Conservation (phyloP, 2,113 vertebrate species). For the Amphilophus citrinellus region DNA sequence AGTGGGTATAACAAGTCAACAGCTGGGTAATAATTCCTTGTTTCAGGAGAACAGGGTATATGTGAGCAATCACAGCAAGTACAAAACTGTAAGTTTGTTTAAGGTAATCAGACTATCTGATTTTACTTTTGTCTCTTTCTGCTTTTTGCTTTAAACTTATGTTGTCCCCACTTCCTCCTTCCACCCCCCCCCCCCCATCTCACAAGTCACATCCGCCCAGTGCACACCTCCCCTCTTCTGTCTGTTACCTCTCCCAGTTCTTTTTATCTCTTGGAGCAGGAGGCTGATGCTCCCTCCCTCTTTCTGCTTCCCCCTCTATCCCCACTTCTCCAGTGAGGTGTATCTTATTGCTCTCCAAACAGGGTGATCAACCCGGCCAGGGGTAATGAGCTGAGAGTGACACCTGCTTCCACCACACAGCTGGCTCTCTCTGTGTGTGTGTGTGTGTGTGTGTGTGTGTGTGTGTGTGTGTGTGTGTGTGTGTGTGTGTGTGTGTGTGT, state of each 20-base stretch:
- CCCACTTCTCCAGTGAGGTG: conserved; percentile 60
- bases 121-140: not conserved
- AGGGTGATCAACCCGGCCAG: conserved; percentile 73
- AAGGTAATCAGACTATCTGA: not conserved
- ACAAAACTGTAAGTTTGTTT: not conserved
- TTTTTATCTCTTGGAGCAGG: conserved; percentile 26
- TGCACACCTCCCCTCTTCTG: not conserved
- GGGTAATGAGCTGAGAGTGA: conserved; percentile 80
- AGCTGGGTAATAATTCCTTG: not conserved
- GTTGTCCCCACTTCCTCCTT: not conserved
- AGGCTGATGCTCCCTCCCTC: not conserved
- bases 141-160: not conserved
- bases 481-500: conserved; percentile 37
- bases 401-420: conserved; percentile 79
- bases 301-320: not conserved
- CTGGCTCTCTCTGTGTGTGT: conserved; percentile 52
- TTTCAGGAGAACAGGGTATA: not conserved
- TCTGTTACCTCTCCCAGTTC: not conserved
- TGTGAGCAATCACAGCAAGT: not conserved
- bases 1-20: not conserved
- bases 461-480: conserved; percentile 35
- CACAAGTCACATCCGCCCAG: not conserved
- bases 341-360: conserved; percentile 75
- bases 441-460: conserved; percentile 12
- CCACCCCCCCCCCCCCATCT: not conserved